Base-by-base conservation (phyloP, 92 coral and sea anemone species). In the Umimayanthus chanpuru region DNA sequence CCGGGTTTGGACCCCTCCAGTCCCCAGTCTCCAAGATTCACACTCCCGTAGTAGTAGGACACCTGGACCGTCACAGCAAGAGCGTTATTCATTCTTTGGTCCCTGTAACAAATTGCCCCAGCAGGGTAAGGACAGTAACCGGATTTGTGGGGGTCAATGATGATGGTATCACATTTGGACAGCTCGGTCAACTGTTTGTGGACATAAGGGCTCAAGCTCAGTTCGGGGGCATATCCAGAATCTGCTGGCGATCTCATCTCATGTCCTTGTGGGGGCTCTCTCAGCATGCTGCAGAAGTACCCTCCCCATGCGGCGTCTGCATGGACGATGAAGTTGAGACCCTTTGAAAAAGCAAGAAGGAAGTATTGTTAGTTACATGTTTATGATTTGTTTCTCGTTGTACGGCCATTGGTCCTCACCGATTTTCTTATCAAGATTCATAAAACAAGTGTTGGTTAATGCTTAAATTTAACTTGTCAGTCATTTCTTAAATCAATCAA, bases 281-380 rank as follows among this genome's bases (percentile, higher is more conserved):
- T 92, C 82, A 96, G 55, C 97, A 96, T 96, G 77, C 94, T 93
- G 53, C 96, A 93, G 87, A 96, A 94, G 88, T 96, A 96, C 18
- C 98, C 98, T 66, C 98, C 98, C 98, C 98, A 96, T 11, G 98
- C 98, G 0, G 91, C 98, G 82, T 96, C 98, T 0, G 89, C 98
- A 50, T 91, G 93, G 1, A 96, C 75, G 44, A 81, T 50, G 79
- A 90, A 94, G 71, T 92, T 90, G 29, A 94, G 86, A 5, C 96
- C 96, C 96, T 94, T 39, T 11, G 9, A 23, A 70, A 65, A 64
- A 36, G 41, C 26, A 7, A 25, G 23, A 66, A 65, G 1, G 11
- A 1, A 30, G 28, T 8, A 5, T 20, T 1, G 8, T 76, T 28
- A 7, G 28, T 29, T 20, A 73, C 4, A n/a, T 20, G 28, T 73